Conservation (phyloP, 2,113 vertebrate genomes). For the Gambusia holbrooki region DNA sequence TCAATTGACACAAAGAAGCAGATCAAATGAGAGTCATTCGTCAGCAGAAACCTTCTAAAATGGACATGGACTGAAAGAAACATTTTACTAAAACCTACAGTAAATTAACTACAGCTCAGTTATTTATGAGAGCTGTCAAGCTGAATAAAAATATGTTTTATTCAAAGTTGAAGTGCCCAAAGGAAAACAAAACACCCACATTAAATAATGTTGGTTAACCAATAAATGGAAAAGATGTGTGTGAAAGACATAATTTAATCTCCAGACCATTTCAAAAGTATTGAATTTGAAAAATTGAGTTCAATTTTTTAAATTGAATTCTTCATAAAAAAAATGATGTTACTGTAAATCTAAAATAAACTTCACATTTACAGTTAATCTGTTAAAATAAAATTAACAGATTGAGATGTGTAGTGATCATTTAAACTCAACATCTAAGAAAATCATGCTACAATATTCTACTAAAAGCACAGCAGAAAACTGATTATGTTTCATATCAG, state of each 20-base stretch:
- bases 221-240: constrained; percentile 17
- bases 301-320: too few relatives aligned
- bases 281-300: too few relatives aligned
- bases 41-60: not conserved
- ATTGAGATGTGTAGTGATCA: too few relatives aligned
- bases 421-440: too few relatives aligned
- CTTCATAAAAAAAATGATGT: too few relatives aligned
- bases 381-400: too few relatives aligned
- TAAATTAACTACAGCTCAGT: not conserved
- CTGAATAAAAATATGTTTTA: not conserved
- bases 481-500: too few relatives aligned
- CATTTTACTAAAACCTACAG: constrained; percentile 2
- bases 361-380: too few relatives aligned
- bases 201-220: constrained; percentile 1
- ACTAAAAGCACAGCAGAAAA: too few relatives aligned
- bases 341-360: too few relatives aligned
- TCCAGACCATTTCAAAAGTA: too few relatives aligned
- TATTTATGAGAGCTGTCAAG: constrained; percentile 14
- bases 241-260: not conserved
- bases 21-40: constrained; percentile 13
- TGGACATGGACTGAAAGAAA: constrained; percentile 3
- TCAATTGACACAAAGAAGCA: constrained; percentile 1
- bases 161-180: not conserved
- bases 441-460: too few relatives aligned
- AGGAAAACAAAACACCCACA: constrained; percentile 24